phyloP scores from a whole-genome alignment of 2,888 invertebrate species.

The Helobdella robusta region DNA sequence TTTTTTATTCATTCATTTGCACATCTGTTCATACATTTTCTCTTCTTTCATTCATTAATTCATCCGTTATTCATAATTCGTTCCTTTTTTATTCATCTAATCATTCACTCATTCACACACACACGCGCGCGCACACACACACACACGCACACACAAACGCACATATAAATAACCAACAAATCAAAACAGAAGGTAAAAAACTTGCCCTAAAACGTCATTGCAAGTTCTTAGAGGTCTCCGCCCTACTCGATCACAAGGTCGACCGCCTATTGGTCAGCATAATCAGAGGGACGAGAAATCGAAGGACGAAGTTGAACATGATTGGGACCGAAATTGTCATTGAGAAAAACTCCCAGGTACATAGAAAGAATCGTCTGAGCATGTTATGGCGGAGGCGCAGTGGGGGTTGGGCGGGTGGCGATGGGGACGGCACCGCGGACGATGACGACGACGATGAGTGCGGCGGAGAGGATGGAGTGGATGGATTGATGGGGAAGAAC shows the following conservation, averaged over 20 bases:
- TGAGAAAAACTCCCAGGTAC: not conserved
- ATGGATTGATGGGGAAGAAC: too few species aligned
- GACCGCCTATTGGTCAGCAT: constrained; percentile 25
- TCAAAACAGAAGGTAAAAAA: constrained; percentile 28
- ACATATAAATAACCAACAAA: too few species aligned
- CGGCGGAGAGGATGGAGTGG: not conserved
- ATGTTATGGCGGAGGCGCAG: not conserved
- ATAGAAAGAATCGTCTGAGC: not conserved
- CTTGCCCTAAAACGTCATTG: constrained; percentile 17
- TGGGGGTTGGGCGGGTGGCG: not conserved
- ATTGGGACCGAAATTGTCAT: not conserved
- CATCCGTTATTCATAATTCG: too few species aligned
- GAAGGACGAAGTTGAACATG: constrained; percentile 3
- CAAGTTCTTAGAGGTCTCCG: constrained; percentile 27
- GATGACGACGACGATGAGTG: constrained; percentile 22
- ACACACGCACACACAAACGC: too few species aligned
- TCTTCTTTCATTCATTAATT: too few species aligned
- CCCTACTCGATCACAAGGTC: constrained; percentile 30
- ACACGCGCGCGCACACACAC: too few species aligned
- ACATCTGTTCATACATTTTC: too few species aligned
- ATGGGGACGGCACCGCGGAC: constrained; percentile 9
- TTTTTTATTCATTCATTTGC: too few species aligned
- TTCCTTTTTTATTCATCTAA: too few species aligned
- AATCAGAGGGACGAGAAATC: constrained; percentile 18
- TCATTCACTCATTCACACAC: too few species aligned